Evolutionary conservation across 37 sponge, comb jelly and placozoan species (phyloP).

Genomic region (Aplysina aerophoba): DNA sequence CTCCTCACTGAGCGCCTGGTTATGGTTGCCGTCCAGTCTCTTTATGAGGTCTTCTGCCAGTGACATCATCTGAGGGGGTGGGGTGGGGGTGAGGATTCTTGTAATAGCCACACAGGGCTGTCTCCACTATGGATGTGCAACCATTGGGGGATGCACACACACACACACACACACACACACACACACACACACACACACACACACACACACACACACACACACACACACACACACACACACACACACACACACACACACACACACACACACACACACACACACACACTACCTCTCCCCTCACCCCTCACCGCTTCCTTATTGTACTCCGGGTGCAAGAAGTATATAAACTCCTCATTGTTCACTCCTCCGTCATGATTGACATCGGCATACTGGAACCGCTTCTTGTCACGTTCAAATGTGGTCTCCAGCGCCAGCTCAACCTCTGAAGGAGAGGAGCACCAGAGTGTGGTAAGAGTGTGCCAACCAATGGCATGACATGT

Average conservation of each 20-base stretch:
- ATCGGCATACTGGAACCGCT: constrained; percentile 6
- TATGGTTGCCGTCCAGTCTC: neutral
- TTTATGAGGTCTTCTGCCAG: constrained; percentile 27
- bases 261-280: constrained; percentile 6
- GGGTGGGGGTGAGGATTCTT: neutral
- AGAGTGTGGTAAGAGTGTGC: neutral
- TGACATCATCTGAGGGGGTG: neutral
- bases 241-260: constrained; percentile 18
- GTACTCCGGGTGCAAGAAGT: constrained; percentile 32
- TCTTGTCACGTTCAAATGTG: constrained; percentile 18
- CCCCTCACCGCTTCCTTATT: constrained; percentile 13
- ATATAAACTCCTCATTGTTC: neutral
- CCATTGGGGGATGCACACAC: too few relatives aligned
- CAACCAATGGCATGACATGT: neutral
- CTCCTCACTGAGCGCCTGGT: constrained; percentile 6
- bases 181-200: too few relatives aligned
- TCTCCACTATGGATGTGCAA: too few relatives aligned
- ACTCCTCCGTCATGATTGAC: neutral
- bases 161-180: too few relatives aligned
- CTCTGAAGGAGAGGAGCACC: constrained; percentile 1
- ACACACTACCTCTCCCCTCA: too few relatives aligned
- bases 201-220: too few relatives aligned
- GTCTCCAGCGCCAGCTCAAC: constrained; percentile 5
- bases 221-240: constrained; percentile 10
- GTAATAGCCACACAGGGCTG: neutral